phyloP scores from a whole-genome alignment of 2,113 vertebrate genomes.

The Hippoglossus stenolepis region DNA sequence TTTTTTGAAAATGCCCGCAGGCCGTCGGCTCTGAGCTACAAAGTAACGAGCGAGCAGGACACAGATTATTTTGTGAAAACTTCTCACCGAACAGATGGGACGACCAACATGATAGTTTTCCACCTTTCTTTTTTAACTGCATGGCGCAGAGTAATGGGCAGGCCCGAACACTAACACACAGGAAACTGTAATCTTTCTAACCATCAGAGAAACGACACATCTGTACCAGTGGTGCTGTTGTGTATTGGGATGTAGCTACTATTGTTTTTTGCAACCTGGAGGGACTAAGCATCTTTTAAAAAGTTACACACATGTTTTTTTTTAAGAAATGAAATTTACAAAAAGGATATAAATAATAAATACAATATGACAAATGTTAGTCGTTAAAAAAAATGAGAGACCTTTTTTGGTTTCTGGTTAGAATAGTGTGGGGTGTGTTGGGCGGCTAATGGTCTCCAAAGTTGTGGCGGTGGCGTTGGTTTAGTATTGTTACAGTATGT shows the following conservation, averaged over 20 bases:
- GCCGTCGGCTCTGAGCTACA: background rate
- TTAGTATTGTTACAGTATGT: slow-evolving; percentile 7
- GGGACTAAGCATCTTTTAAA: background rate
- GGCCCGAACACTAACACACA: background rate
- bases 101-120: background rate
- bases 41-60: background rate
- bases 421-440: no score
- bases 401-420: no score
- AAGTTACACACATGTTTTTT: background rate
- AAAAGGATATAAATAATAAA: no score
- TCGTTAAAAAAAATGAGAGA: no score
- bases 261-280: background rate
- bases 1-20: background rate
- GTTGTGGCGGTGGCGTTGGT: background rate
- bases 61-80: background rate
- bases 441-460: no score
- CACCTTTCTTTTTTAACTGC: background rate
- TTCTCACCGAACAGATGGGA: background rate
- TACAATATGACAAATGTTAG: no score
- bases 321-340: no score
- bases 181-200: background rate
- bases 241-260: no score
- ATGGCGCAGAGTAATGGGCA: no score
- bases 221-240: background rate
- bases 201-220: background rate